Conservation (phyloP, 2,113 vertebrate species). For the Misgurnus anguillicaudatus region DNA sequence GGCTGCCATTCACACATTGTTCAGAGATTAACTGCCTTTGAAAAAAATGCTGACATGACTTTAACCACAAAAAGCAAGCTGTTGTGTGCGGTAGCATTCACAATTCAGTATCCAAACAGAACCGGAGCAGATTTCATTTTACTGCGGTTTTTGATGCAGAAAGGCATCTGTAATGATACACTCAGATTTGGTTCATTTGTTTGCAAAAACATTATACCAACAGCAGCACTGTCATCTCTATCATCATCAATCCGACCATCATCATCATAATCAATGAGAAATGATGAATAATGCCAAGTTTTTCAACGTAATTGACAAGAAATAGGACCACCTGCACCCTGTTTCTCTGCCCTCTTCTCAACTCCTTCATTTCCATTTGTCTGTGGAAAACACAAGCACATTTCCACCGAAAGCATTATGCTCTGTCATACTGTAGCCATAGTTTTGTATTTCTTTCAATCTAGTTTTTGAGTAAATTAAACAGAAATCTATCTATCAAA, state of each 20-base stretch:
- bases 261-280: slow-evolving; percentile 40
- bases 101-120: slow-evolving; percentile 32
- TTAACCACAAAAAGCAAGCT: slow-evolving; percentile 45
- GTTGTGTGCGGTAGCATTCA: slow-evolving; percentile 44
- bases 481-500: slow-evolving; percentile 50
- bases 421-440: background rate
- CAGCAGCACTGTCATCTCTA: slow-evolving; percentile 12
- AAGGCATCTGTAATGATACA: slow-evolving; percentile 8
- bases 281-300: slow-evolving; percentile 52
- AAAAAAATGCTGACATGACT: slow-evolving; percentile 53
- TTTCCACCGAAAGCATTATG: slow-evolving; percentile 10
- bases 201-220: slow-evolving; percentile 30
- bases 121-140: slow-evolving; percentile 22
- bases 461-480: slow-evolving; percentile 38
- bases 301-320: slow-evolving; percentile 38
- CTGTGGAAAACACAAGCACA: slow-evolving; percentile 11
- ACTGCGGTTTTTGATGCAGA: slow-evolving; percentile 34
- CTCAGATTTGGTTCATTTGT: slow-evolving; percentile 24
- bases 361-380: slow-evolving; percentile 32
- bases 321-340: slow-evolving; percentile 43
- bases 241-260: slow-evolving; percentile 31
- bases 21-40: slow-evolving; percentile 52
- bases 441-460: slow-evolving; percentile 29
- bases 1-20: slow-evolving; percentile 42
- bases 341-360: slow-evolving; percentile 52